Conservation (phyloP, 2,797 vertebrate species). For the Benthosema pterotum region DNA sequence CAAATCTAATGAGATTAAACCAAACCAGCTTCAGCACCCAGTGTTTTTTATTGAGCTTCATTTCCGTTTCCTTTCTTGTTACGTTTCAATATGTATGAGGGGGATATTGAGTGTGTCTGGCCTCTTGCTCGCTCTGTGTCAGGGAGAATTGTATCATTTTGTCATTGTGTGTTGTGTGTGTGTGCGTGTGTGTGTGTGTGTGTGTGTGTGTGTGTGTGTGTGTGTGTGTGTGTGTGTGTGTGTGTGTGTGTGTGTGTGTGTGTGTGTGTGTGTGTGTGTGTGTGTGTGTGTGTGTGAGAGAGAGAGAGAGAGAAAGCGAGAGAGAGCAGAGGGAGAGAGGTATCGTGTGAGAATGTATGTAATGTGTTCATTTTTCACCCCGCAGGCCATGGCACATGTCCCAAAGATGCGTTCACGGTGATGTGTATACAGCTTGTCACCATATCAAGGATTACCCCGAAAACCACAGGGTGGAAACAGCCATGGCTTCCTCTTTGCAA, state of each 20-base stretch:
- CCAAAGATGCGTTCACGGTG: slow-evolving; percentile 49
- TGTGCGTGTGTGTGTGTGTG: slow-evolving; percentile 24
- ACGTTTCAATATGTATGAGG: slow-evolving; percentile 60
- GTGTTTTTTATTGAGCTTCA: slow-evolving; percentile 75
- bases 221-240: slow-evolving; percentile 24
- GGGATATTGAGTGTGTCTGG: slow-evolving; percentile 60
- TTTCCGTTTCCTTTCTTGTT: slow-evolving; percentile 64
- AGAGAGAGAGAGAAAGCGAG: background rate
- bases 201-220: slow-evolving; percentile 20
- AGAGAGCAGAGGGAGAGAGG: slow-evolving; percentile 29
- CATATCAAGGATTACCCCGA: slow-evolving; percentile 23
- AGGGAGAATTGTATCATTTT: slow-evolving; percentile 20
- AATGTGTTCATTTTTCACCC: slow-evolving; percentile 57
- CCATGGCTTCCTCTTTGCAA: slow-evolving; percentile 23
- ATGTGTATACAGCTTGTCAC: slow-evolving; percentile 60
- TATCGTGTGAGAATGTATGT: slow-evolving; percentile 41
- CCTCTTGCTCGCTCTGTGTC: slow-evolving; percentile 29
- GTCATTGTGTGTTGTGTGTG: slow-evolving; percentile 26
- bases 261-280: slow-evolving; percentile 28
- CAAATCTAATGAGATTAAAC: slow-evolving; percentile 81
- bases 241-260: slow-evolving; percentile 12
- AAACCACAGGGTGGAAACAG: slow-evolving; percentile 23
- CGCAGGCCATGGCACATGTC: slow-evolving; percentile 53
- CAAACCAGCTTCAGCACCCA: slow-evolving; percentile 72
- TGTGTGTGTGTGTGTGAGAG: slow-evolving; percentile 15